phyloP scores from a whole-genome alignment of 2,797 vertebrate species.

The Amniataba percoides region DNA sequence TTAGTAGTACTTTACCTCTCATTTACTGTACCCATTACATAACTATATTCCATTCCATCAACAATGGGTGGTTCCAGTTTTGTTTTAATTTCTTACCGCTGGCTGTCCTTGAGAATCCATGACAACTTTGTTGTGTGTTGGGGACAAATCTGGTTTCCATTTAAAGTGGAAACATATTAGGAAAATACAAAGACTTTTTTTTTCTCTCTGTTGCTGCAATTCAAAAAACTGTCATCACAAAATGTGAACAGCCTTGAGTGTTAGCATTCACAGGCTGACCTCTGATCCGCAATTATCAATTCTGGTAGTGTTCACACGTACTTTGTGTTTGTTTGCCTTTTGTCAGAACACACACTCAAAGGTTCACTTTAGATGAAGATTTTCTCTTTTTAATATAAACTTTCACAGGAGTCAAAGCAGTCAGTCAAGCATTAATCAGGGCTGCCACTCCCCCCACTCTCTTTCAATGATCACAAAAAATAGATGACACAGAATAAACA shows the following conservation, averaged over 20 bases:
- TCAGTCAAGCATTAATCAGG: background rate
- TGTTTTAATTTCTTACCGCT: conserved; percentile 33
- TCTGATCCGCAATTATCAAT: background rate
- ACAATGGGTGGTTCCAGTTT: conserved; percentile 42
- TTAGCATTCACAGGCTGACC: conserved; percentile 27
- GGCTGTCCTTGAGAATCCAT: conserved; percentile 49
- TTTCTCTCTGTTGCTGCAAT: conserved; percentile 32
- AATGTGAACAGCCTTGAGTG: conserved; percentile 38
- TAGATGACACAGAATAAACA: background rate
- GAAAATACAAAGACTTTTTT: conserved; percentile 48
- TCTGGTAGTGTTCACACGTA: background rate
- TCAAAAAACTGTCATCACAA: conserved; percentile 44
- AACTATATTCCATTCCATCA: background rate
- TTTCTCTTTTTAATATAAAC: background rate
- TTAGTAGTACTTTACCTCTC: background rate
- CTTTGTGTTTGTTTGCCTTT: background rate
- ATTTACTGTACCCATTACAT: background rate
- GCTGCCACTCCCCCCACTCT: background rate
- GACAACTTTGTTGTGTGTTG: conserved; percentile 50
- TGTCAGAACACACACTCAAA: background rate
- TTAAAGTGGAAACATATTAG: conserved; percentile 56
- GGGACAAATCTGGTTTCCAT: conserved; percentile 62
- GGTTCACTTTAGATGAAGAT: background rate
- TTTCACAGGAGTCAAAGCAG: background rate
- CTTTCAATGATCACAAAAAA: background rate